These are phyloP conservation scores for Pseudomugil gertrudae DNA, from an alignment of 2,797 vertebrate genomes.

Conservation along the genomic window DNA sequence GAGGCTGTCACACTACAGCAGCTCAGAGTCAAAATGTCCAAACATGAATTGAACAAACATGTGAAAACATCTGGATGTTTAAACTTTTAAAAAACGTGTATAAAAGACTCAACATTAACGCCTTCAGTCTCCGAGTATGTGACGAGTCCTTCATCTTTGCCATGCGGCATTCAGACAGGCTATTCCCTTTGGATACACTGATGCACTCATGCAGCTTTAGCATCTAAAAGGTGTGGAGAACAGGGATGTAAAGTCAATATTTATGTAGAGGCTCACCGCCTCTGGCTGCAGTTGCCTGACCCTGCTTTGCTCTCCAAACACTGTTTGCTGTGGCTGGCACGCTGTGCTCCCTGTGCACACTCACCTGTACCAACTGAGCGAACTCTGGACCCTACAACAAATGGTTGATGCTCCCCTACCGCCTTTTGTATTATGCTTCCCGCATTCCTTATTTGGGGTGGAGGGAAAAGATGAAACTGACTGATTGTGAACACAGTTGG, in stretches of 20 bases:
- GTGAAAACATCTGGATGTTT: neutral
- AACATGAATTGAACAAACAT: neutral
- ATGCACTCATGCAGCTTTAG: conserved; percentile 13
- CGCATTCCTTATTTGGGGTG: conserved; percentile 35
- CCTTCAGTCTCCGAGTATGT: conserved; percentile 8
- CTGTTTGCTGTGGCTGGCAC: conserved; percentile 55
- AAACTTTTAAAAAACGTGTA: conserved; percentile 6
- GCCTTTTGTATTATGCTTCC: conserved; percentile 42
- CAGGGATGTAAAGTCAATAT: conserved; percentile 60
- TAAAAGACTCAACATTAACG: neutral
- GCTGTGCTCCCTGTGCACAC: conserved; percentile 33
- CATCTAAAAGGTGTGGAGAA: conserved; percentile 38
- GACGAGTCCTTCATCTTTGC: conserved; percentile 17
- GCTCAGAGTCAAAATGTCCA: neutral
- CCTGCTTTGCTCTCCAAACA: conserved; percentile 38
- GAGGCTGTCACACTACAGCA: neutral
- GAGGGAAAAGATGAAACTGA: conserved; percentile 8
- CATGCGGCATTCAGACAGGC: conserved; percentile 18
- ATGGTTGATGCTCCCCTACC: conserved; percentile 41
- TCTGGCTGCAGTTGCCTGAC: conserved; percentile 37
- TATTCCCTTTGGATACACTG: conserved; percentile 13
- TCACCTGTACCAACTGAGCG: conserved; percentile 52
- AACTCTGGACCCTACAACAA: conserved; percentile 68
- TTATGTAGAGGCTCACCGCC: conserved; percentile 43
- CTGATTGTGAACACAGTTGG: conserved; percentile 15